phyloP scores from a whole-genome alignment of 1,140 invertebrate genomes.

The Papilio polyxenes region DNA sequence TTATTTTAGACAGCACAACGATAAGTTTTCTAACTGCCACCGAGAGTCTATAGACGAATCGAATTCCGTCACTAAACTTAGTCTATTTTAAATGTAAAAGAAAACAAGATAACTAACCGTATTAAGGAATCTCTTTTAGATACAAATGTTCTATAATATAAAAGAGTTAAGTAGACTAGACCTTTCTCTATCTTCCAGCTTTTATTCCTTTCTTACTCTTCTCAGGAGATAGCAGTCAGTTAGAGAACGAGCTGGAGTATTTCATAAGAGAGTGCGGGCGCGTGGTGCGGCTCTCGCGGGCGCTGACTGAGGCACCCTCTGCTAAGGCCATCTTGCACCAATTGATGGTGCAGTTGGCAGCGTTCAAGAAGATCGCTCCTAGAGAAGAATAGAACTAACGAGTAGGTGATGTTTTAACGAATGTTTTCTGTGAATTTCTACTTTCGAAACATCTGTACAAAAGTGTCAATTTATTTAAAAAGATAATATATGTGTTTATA shows the following conservation, averaged over 20 bases:
- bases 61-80: no score
- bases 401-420: background rate
- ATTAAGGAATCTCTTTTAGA: no score
- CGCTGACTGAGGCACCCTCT: constrained; percentile 79
- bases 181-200: background rate
- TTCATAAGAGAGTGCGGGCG: constrained; percentile 94
- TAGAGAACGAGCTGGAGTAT: constrained; percentile 88
- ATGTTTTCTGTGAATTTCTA: background rate
- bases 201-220: background rate
- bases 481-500: no score
- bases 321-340: constrained; percentile 82
- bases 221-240: constrained; percentile 66
- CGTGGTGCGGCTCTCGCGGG: constrained; percentile 59
- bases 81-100: no score
- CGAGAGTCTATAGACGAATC: no score
- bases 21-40: no score
- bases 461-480: no score
- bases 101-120: no score
- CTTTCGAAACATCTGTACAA: no score
- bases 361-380: constrained; percentile 83
- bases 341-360: constrained; percentile 82
- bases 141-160: no score
- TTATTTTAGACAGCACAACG: no score
- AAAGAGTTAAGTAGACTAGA: no score
- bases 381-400: constrained; percentile 63